Conservation (phyloP, 2,113 vertebrate species). For the Poecilia latipinna region DNA sequence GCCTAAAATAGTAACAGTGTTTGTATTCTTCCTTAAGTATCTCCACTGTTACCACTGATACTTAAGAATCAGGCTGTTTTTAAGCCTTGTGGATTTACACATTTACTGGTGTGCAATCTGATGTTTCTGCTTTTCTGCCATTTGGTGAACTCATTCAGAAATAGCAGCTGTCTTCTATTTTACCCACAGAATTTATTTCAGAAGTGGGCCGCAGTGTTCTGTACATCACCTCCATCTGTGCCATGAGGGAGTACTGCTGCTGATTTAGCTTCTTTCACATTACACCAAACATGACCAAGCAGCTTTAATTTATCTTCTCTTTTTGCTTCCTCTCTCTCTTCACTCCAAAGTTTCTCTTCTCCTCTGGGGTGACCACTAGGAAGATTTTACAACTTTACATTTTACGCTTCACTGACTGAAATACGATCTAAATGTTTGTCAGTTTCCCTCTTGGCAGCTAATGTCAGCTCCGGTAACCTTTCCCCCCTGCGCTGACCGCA, state of each 20-base stretch:
- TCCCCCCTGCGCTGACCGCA: constrained; percentile 10
- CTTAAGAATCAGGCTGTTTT: no score
- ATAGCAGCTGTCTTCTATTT: neutral
- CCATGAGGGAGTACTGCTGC: constrained; percentile 53
- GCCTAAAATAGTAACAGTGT: no score
- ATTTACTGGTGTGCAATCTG: neutral
- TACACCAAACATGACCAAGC: constrained; percentile 70
- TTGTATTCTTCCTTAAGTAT: no score
- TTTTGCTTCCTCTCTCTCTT: constrained; percentile 9
- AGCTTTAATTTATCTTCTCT: constrained; percentile 61
- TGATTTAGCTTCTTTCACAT: constrained; percentile 73
- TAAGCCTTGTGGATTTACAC: neutral
- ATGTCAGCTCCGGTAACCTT: constrained; percentile 19
- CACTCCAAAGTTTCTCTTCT: neutral
- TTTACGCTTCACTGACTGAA: constrained; percentile 37
- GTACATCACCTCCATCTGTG: constrained; percentile 37
- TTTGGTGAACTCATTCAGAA: neutral
- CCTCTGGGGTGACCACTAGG: constrained; percentile 1
- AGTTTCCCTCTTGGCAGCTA: constrained; percentile 23
- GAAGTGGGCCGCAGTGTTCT: constrained; percentile 52
- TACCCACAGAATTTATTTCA: constrained; percentile 23
- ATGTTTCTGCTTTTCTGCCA: neutral
- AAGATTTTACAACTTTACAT: constrained; percentile 40
- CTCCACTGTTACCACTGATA: no score
- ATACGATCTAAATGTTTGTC: constrained; percentile 34